phyloP scores from a whole-genome alignment of 2,113 vertebrate species.

The Psittacula cyanocephala region DNA sequence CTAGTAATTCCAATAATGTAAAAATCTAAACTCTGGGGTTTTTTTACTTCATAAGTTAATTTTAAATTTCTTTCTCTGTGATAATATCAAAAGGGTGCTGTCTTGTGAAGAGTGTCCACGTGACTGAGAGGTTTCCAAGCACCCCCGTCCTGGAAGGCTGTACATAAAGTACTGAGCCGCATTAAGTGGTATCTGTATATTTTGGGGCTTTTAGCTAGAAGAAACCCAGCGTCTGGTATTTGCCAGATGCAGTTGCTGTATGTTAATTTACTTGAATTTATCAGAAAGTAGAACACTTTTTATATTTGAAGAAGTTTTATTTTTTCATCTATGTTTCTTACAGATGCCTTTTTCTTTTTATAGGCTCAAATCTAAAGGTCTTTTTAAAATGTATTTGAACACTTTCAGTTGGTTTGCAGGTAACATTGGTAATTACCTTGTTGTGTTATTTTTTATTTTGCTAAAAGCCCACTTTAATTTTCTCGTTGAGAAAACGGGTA shows the following conservation, averaged over 20 bases:
- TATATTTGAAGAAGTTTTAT: constrained; percentile 70
- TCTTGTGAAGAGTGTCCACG: not conserved
- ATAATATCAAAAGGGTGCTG: constrained; percentile 63
- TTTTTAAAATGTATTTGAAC: constrained; percentile 45
- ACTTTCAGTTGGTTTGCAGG: constrained; percentile 39
- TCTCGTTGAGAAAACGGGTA: constrained; percentile 52
- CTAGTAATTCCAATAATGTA: constrained; percentile 55
- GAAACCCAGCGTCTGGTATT: constrained; percentile 32
- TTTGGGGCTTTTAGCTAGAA: constrained; percentile 71
- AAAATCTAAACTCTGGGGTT: not conserved
- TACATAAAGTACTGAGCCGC: constrained; percentile 38
- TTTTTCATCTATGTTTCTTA: constrained; percentile 69
- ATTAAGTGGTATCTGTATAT: constrained; percentile 85
- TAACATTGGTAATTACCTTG: constrained; percentile 25
- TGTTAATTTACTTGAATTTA: constrained; percentile 76
- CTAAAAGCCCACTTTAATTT: constrained; percentile 40
- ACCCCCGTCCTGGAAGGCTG: constrained; percentile 44
- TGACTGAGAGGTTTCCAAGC: constrained; percentile 1
- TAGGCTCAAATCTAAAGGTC: constrained; percentile 28
- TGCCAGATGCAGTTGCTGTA: constrained; percentile 34
- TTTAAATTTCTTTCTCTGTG: constrained; percentile 54
- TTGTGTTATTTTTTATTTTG: not conserved
- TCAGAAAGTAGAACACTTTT: constrained; percentile 55
- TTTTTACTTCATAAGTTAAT: constrained; percentile 54
- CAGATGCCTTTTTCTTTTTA: constrained; percentile 52